A percentile compares a stretch with the other conserved stretches of the same genome.
Evolutionary conservation across 2,888 invertebrate genomes (phyloP).

Genomic region (Trachelus troglodyta): DNA sequence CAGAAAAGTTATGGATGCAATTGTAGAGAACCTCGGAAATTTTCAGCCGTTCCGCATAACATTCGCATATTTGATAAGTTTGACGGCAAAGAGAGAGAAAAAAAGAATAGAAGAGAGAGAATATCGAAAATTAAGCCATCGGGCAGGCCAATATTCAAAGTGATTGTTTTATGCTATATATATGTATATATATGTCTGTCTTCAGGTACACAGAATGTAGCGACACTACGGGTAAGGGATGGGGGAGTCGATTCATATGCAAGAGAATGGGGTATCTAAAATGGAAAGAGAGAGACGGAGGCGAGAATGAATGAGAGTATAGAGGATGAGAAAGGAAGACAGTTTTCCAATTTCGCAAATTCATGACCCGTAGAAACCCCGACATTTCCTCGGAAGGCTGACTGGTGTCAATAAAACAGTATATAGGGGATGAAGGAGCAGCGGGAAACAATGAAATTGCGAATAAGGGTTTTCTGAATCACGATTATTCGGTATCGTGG

Average conservation of each 20-base stretch:
- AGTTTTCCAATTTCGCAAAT: slow-evolving; percentile 46
- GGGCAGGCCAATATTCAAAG: slow-evolving; percentile 25
- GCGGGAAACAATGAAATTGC: slow-evolving; percentile 1
- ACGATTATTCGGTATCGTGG: background rate
- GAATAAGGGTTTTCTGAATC: background rate
- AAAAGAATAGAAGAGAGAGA: background rate
- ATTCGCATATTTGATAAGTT: background rate
- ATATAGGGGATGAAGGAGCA: background rate
- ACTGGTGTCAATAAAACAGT: slow-evolving; percentile 44
- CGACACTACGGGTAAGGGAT: background rate
- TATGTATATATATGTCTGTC: background rate
- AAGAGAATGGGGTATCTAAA: background rate
- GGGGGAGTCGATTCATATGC: background rate
- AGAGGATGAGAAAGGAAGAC: slow-evolving; percentile 31
- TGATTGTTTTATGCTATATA: slow-evolving; percentile 20
- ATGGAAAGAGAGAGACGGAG: background rate
- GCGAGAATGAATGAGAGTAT: slow-evolving; percentile 7
- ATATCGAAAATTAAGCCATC: slow-evolving; percentile 28
- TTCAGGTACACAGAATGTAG: background rate
- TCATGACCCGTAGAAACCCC: slow-evolving; percentile 32
- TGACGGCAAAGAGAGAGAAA: background rate
- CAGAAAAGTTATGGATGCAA: background rate
- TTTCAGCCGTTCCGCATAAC: background rate
- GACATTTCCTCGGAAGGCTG: slow-evolving; percentile 15
- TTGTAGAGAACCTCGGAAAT: background rate